phyloP scores from a whole-genome alignment of 2,888 invertebrate species.

The Lasioglossum zephyrum region DNA sequence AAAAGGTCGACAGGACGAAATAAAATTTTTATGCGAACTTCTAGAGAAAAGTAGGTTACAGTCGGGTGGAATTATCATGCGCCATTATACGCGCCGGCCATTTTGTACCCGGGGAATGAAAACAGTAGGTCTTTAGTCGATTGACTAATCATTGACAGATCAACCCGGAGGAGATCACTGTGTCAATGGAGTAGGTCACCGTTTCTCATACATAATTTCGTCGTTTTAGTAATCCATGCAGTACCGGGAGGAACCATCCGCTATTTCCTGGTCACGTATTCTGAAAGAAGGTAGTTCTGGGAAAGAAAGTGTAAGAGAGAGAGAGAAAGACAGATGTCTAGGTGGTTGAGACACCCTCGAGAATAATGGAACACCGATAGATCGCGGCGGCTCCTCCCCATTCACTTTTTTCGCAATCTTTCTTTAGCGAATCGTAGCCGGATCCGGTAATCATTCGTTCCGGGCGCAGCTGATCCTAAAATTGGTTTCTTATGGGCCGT shows the following conservation, averaged over 20 bases:
- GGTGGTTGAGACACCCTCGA: constrained; percentile 50
- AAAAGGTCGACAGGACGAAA: not conserved
- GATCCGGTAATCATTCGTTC: constrained; percentile 69
- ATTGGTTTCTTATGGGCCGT: constrained; percentile 67
- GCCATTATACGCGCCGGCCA: not conserved
- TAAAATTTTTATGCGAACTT: not conserved
- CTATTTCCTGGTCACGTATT: constrained; percentile 61
- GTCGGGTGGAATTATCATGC: not conserved
- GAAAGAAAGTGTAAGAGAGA: not conserved
- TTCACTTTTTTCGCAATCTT: constrained; percentile 62
- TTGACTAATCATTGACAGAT: constrained; percentile 6
- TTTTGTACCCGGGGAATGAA: not conserved
- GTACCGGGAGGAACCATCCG: not conserved
- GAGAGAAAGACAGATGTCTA: constrained; percentile 32
- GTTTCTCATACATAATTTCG: constrained; percentile 15
- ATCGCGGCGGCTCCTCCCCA: constrained; percentile 52
- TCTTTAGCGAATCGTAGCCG: constrained; percentile 60
- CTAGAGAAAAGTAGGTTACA: not conserved
- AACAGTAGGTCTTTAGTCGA: not conserved
- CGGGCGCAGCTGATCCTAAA: constrained; percentile 68
- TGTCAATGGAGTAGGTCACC: constrained; percentile 9
- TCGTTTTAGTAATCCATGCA: constrained; percentile 35
- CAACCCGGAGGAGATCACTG: not conserved
- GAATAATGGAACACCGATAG: constrained; percentile 70
- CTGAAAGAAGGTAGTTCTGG: constrained; percentile 21